Percentiles rank a stretch among this genome's conserved stretches.
These are phyloP conservation scores for Drosophila kepulauana DNA, from an alignment of 1,140 invertebrate genomes.

Conservation along the genomic window DNA sequence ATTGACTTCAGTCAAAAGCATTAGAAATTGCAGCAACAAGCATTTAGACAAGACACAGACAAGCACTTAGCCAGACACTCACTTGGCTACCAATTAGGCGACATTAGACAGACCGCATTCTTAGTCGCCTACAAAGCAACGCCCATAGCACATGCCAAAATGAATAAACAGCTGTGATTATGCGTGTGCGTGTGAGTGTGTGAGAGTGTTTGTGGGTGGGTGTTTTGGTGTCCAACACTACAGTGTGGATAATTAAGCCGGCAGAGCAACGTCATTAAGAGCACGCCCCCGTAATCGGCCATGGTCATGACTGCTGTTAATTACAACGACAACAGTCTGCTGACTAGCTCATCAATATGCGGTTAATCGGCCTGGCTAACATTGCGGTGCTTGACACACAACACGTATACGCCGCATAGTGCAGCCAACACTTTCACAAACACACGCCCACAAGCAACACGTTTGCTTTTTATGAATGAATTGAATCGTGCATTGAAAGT, in stretches of 20 bases:
- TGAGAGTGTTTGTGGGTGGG: slow-evolving; percentile 29
- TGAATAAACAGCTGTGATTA: slow-evolving; percentile 44
- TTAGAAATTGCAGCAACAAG: slow-evolving; percentile 18
- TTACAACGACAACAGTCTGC: slow-evolving; percentile 44
- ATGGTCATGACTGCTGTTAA: slow-evolving; percentile 59
- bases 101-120: slow-evolving; percentile 64
- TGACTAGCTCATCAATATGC: slow-evolving; percentile 71
- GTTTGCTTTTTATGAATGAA: slow-evolving; percentile 70
- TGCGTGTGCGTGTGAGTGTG: slow-evolving; percentile 22
- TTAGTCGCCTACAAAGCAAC: slow-evolving; percentile 39
- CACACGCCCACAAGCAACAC: neutral
- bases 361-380: slow-evolving; percentile 42
- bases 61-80: slow-evolving; percentile 31
- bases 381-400: slow-evolving; percentile 27
- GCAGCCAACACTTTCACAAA: slow-evolving; percentile 67
- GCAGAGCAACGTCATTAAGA: slow-evolving; percentile 54
- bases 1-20: neutral
- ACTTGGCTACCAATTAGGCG: slow-evolving; percentile 45
- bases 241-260: slow-evolving; percentile 62
- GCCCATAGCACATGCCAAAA: slow-evolving; percentile 44
- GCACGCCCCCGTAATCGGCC: slow-evolving; percentile 41
- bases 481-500: slow-evolving; percentile 33
- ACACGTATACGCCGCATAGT: slow-evolving; percentile 60
- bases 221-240: slow-evolving; percentile 14
- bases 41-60: slow-evolving; percentile 28